Percentiles rank a stretch among this genome's conserved stretches.
Conservation (phyloP, 1,140 invertebrate species). For the Euschistus heros region DNA sequence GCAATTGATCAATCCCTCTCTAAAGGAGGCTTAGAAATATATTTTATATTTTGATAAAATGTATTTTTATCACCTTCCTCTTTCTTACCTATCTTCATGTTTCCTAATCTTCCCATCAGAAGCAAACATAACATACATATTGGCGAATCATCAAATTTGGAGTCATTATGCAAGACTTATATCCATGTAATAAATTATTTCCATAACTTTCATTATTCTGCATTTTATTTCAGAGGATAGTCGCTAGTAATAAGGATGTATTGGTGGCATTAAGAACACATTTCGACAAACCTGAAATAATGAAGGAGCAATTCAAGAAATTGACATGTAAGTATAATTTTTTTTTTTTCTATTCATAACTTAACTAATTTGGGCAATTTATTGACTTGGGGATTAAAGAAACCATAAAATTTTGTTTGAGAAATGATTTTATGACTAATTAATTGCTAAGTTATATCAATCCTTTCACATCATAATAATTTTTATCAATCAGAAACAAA, state of each 20-base stretch:
- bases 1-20: background rate
- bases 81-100: too few relatives aligned
- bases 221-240: constrained; percentile 54
- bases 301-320: constrained; percentile 92
- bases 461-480: too few relatives aligned
- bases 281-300: constrained; percentile 95
- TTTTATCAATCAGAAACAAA: too few relatives aligned
- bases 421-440: too few relatives aligned
- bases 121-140: too few relatives aligned
- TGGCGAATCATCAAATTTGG: too few relatives aligned
- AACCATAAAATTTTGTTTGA: too few relatives aligned
- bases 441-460: background rate
- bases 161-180: too few relatives aligned
- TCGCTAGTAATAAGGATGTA: constrained; percentile 85
- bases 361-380: too few relatives aligned
- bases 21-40: background rate
- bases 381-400: too few relatives aligned
- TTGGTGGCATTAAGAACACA: constrained; percentile 82
- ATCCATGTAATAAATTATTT: background rate
- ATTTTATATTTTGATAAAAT: background rate
- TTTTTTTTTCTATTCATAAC: too few relatives aligned
- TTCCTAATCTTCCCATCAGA: too few relatives aligned
- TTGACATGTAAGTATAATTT: constrained; percentile 48
- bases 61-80: background rate
- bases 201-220: background rate